Base-by-base conservation (phyloP, 2,113 vertebrate genomes). In the Cyphomyrus plagiostoma region DNA sequence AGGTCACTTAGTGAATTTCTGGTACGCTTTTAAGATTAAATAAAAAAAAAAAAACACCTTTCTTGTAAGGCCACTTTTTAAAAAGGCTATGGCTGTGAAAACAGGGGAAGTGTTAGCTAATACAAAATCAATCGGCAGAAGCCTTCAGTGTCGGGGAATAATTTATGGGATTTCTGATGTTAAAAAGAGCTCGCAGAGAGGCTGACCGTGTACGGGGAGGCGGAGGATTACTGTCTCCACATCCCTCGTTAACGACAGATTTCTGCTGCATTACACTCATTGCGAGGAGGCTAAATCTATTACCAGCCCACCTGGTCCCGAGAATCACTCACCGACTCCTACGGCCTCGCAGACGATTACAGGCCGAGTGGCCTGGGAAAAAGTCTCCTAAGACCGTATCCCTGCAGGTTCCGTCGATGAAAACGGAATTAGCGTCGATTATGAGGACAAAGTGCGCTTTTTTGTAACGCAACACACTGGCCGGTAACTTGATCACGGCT, bases 391-490 rank as follows among this genome's bases (percentile, higher is more conserved):
- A 95, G 93, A 96, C 95, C 92, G 93, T 93, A 94, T 94, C 95
- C 96, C 95, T 94, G 94, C 92, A 94, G 94, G 94, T 93, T 93
- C 94, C 93, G 94, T 96, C 95, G 93, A 96, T 96, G 94, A 90
- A 94, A 96, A 96, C 94, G 95, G 93, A 94, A 96, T 96, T 96
- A 96, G 92, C 91, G 93, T 91, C 93, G 94, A 96, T 96, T 96
- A 96, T 95, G 93, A 89, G 92, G 94, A 94, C 93, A 93, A 95
- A 96, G 95, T 95, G 95, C 94, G 95, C 95, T 96, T 95, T 95
- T 96, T 96, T 95, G 95, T 96, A 96, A 96, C 95, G 94, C 93
- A 95, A 95, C 95, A 95, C 94, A 95, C 93, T 92, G 92, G 94
- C 92, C 89, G 88, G 95, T 96, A 96, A 96, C 94, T 93, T 93